Conservation (phyloP, 2,113 vertebrate genomes). For the Dipodomys merriami region DNA sequence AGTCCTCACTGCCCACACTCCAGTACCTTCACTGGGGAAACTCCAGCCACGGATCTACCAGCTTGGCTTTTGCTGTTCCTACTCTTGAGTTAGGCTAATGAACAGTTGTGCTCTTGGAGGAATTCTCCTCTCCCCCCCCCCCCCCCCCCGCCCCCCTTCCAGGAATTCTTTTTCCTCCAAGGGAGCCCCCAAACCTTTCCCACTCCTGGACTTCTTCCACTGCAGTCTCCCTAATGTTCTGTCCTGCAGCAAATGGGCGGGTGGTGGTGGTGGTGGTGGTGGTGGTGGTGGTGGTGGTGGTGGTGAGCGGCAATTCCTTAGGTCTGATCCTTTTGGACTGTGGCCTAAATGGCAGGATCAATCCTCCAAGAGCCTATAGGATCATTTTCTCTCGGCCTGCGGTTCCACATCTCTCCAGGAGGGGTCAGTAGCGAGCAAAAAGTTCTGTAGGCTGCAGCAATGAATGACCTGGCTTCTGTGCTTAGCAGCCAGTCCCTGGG, state of each 20-base stretch:
- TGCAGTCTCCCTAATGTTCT: background rate
- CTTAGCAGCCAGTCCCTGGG: slow-evolving; percentile 26
- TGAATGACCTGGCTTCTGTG: slow-evolving; percentile 20
- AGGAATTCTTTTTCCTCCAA: too few species aligned
- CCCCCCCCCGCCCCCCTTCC: too few species aligned
- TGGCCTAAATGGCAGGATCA: background rate
- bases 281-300: too few species aligned
- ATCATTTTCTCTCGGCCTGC: too few species aligned
- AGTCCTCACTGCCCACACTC: background rate
- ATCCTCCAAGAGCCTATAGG: background rate
- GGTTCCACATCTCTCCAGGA: background rate
- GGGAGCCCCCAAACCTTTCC: too few species aligned
- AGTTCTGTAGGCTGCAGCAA: background rate
- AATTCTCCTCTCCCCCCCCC: too few species aligned
- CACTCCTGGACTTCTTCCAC: background rate
- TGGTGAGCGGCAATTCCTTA: background rate
- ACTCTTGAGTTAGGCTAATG: background rate
- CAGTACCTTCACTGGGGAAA: background rate
- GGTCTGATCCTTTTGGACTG: background rate
- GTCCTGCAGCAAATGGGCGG: too few species aligned
- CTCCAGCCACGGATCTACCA: background rate
- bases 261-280: too few species aligned
- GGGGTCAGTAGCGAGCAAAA: slow-evolving; percentile 63
- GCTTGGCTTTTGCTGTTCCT: background rate
- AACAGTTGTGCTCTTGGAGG: background rate